phyloP scores from a whole-genome alignment of 2,888 invertebrate genomes.

The Drosophila macrothrix region DNA sequence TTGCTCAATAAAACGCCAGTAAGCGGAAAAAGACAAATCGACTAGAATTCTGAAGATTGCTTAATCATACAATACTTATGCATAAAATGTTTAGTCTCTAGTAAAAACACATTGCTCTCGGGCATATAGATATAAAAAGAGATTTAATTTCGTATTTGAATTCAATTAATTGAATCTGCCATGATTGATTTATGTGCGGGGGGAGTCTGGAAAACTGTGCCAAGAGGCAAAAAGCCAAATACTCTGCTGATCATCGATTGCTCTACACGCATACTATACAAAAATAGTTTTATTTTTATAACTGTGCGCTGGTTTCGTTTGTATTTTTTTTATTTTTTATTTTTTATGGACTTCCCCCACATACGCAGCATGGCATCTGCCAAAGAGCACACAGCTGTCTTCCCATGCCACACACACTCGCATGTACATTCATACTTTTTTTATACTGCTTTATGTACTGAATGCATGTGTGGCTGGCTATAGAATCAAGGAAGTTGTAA shows the following conservation, averaged over 20 bases:
- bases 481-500: constrained; percentile 72
- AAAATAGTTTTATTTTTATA: constrained; percentile 79
- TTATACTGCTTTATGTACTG: constrained; percentile 11
- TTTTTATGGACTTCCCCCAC: constrained; percentile 80
- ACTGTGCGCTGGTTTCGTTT: constrained; percentile 76
- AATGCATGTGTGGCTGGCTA: constrained; percentile 18
- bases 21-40: constrained; percentile 86
- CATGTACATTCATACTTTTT: constrained; percentile 15
- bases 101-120: constrained; percentile 55
- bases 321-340: constrained; percentile 25
- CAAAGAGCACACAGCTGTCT: constrained; percentile 75
- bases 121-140: constrained; percentile 6
- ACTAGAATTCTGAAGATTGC: constrained; percentile 77
- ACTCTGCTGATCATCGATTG: constrained; percentile 53
- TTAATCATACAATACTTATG: constrained; percentile 8
- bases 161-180: constrained; percentile 72
- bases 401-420: constrained; percentile 53
- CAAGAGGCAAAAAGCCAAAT: constrained; percentile 55
- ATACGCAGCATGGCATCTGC: constrained; percentile 71
- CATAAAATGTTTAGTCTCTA: constrained; percentile 12
- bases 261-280: constrained; percentile 60
- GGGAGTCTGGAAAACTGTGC: constrained; percentile 72
- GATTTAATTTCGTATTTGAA: constrained; percentile 37
- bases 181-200: constrained; percentile 72
- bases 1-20: constrained; percentile 84